Evolutionary conservation across 2,797 vertebrate species (phyloP), one percentile per base, ranked within the genome.

Genomic region (Champsocephalus esox): DNA sequence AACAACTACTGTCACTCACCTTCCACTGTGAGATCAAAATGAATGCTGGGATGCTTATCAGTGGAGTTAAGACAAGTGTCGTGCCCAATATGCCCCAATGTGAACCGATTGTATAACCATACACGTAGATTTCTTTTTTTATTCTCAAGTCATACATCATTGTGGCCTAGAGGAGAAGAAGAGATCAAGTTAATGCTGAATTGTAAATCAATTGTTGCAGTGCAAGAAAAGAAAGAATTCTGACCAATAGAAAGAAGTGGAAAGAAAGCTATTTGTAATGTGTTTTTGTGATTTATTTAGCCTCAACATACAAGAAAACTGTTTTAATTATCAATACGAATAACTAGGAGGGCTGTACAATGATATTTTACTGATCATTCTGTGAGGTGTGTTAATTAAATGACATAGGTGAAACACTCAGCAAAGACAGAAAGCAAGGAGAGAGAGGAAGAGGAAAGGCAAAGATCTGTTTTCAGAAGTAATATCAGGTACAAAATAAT

Each of bases 11-110:
- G 44, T 12, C 19, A 83, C 92, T 82, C 68, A 95, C 95, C 87
- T 45, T 86, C 10, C 0, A 80, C 13, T 92, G 11, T 1, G 86
- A 4, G n/a, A 93, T 1, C 0, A 93, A 46, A 17, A 93, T 54
- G 67, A 86, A 94, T 2, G 66, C 3, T 1, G 94, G 95, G 82
- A 95, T 93, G 79, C 93, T 95, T 4, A 92, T 19, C 61, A 96
- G 77, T 1, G 94, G 93, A 12, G 68, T 51, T 28, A 80, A 0
- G 5, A 92, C 60, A 19, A 96, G 88, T 14, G 95, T 10, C 0
- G 13, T 1, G 9, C 70, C 80, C 6, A 95, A 0, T 0, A 0
- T 0, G 9, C 12, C 59, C 78, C 72, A 75, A 12, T 38, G 34
- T 38, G 1, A 0, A 0, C 71, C 75, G 0, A 62, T 52, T 0